Base-by-base conservation (phyloP, 2,888 invertebrate genomes). In the Sepiola atlantica region DNA sequence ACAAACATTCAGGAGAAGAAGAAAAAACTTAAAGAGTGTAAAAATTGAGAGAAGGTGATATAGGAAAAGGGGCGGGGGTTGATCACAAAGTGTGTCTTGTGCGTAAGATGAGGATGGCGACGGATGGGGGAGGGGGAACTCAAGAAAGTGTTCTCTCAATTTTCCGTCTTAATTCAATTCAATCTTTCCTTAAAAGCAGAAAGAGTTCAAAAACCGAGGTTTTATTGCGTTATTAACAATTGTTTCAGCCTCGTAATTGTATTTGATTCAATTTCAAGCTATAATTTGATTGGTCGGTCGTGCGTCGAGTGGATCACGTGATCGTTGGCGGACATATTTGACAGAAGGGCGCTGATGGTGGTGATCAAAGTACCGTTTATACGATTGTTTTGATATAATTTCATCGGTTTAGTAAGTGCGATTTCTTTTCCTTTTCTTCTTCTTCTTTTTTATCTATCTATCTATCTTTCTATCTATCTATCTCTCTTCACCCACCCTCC, bases 161-260 rank as follows among this genome's bases (percentile, higher is more conserved):
- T 45, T 45, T 45, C 10, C 77, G 21, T 32, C n/a, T 77, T 77
- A 77, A 77, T n/a, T 77, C 77, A 77, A 77, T 77, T 77, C n/a
- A 45, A 77, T 77, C 32, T 12, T 77, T 77, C 77, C 77, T 77
- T 77, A 77, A 77, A 77, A 16, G 77, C 14, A n/a, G 77, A 32
- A 77, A n/a, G 14, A 77, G 77, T 77, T 32, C 14, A 32, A 77
- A 77, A 77, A 32, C n/a, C n/a, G 16, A n/a, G n/a, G n/a, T 32
- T 77, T 77, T 77, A 77, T 77, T 77, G 32, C n/a, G 77, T 77
- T 77, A 77, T n/a, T 77, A 77, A 77, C 77, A 77, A 77, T 32
- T 77, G 77, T 77, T 77, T 18, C 77, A 77, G 14, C 77, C 14
- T 77, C 77, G 77, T 77, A 77, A 77, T 77, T 77, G 77, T 12